Percentiles rank a stretch among this genome's conserved stretches.
Conservation (phyloP, 1,140 invertebrate species). For the Lethrus apterus region DNA sequence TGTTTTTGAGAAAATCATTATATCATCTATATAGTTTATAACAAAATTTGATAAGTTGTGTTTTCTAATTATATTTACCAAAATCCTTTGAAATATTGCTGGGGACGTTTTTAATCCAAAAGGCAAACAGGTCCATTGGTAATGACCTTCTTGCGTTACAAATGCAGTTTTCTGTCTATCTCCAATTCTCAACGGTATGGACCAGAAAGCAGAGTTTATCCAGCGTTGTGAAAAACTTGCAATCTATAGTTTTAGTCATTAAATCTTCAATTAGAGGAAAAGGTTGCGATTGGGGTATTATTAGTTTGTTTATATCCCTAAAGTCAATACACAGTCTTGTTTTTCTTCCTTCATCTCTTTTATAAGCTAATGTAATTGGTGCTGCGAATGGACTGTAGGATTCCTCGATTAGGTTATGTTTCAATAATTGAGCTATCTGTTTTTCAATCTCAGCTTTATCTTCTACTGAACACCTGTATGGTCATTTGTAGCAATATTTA, state of each 20-base stretch:
- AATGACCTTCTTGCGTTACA: slow-evolving; percentile 3
- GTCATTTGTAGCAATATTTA: slow-evolving; percentile 34
- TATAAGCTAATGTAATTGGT: slow-evolving; percentile 35
- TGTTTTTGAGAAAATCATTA: slow-evolving; percentile 35
- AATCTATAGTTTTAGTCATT: slow-evolving; percentile 30
- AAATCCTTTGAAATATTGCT: slow-evolving; percentile 36
- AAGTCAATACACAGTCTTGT: slow-evolving; percentile 26
- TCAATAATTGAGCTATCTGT: slow-evolving; percentile 31
- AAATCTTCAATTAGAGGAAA: slow-evolving; percentile 36
- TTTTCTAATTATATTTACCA: slow-evolving; percentile 32
- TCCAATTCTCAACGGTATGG: slow-evolving; percentile 23
- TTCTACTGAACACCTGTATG: slow-evolving; percentile 1
- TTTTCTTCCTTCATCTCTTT: slow-evolving; percentile 33
- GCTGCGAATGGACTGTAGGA: slow-evolving; percentile 37
- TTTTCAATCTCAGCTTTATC: slow-evolving; percentile 18
- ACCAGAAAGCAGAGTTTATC: slow-evolving; percentile 41
- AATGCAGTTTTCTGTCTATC: slow-evolving; percentile 7
- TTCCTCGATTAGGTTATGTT: slow-evolving; percentile 35
- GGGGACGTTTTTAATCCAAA: slow-evolving; percentile 36
- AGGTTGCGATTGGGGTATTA: slow-evolving; percentile 27
- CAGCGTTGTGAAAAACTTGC: slow-evolving; percentile 32
- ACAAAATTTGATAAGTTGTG: slow-evolving; percentile 26
- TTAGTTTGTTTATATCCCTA: slow-evolving; percentile 34
- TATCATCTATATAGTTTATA: slow-evolving; percentile 35
- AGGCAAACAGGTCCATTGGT: slow-evolving; percentile 3